These are phyloP conservation scores for Orussus abietinus DNA, from an alignment of 1,140 invertebrate genomes.

Conservation along the genomic window DNA sequence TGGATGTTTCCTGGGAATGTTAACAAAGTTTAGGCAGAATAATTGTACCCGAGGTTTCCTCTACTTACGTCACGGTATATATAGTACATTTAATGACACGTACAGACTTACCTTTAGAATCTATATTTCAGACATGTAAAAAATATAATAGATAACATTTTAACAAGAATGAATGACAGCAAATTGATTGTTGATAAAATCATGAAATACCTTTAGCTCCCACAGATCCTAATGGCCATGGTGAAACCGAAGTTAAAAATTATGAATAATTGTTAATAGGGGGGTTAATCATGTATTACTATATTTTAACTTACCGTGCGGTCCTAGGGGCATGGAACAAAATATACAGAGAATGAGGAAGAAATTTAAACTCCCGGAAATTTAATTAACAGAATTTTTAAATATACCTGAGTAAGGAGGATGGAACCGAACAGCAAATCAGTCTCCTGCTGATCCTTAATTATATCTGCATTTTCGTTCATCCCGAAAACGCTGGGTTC, in stretches of 20 bases:
- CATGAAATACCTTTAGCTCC: conserved; percentile 37
- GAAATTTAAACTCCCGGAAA: conserved; percentile 7
- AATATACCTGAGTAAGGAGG: conserved; percentile 75
- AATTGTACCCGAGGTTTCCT: no score
- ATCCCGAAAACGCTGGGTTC: conserved; percentile 88
- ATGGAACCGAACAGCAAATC: conserved; percentile 74
- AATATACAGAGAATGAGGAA: conserved; percentile 10
- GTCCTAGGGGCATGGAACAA: conserved; percentile 33
- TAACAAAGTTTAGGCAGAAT: not conserved
- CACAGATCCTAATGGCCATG: conserved; percentile 39
- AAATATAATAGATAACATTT: conserved; percentile 8
- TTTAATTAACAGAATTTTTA: conserved; percentile 11
- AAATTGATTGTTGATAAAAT: no score
- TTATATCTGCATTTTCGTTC: conserved; percentile 91
- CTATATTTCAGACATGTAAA: conserved; percentile 9
- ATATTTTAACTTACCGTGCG: conserved; percentile 35
- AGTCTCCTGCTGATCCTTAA: conserved; percentile 89
- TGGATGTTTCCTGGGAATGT: not conserved
- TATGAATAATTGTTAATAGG: conserved; percentile 11
- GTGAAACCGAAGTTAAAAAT: conserved; percentile 18
- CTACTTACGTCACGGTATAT: no score
- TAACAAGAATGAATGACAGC: no score
- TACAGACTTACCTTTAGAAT: not conserved
- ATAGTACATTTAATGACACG: no score
- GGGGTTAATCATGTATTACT: conserved; percentile 12